Base-by-base conservation (phyloP, 2,113 vertebrate species). In the Podarcis raffonei region DNA sequence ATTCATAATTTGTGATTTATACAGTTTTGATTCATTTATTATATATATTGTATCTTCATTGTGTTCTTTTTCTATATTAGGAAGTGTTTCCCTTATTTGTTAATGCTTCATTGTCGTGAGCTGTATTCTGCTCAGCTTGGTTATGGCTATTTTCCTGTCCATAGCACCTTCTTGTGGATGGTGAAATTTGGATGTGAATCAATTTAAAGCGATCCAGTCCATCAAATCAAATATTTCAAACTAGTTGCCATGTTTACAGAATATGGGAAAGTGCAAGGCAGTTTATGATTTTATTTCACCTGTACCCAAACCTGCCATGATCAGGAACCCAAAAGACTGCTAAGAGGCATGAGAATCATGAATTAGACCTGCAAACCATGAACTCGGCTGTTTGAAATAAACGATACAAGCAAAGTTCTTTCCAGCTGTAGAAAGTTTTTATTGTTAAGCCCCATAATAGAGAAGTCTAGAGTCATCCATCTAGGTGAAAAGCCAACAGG, bases 301-400 rank as follows among this genome's bases (percentile, higher is more conserved):
- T 75, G 71, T 1, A 5, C 32, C 30, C 75, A 23, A 11, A 27
- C 6, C 37, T 48, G 86, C 23, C 72, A 25, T 86, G 42, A 59
- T 86, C 89, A 82, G 71, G 87, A 87, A 68, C 0, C 35, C 16
- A 86, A 30, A 20, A 89, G 71, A 87, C 53, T 15, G 18, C 8
- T 59, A 75, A 87, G n/a, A 65, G 89, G 59, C 89, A 62, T 15
- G 20, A 32, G 32, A 62, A 62, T 62, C 2, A 27, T 16, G 53
- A 13, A 77, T 81, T 74, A 65, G 37, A 35, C 65, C 23, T n/a
- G 48, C 69, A 37, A 20, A n/a, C 16, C 13, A 66, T 30, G 27
- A 18, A 15, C 1, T 76, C 66, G 15, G 87, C 37, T 27, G 39
- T 66, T n/a, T 25, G 42, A 32, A 48, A 13, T 53, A 62, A 86